Conservation (phyloP, 2,888 invertebrate species). For the Mythimna pallens region DNA sequence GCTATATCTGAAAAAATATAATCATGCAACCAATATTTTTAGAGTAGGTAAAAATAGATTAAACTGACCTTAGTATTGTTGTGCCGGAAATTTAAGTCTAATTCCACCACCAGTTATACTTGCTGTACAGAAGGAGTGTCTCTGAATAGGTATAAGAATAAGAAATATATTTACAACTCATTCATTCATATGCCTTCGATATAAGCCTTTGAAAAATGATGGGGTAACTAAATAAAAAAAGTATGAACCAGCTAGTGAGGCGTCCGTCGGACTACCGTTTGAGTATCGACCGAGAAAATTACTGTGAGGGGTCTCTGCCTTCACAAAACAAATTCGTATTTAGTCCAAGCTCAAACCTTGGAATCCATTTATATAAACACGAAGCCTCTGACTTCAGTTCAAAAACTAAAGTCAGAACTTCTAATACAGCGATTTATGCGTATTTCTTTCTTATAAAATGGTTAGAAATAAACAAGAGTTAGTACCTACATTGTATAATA, state of each 20-base stretch:
- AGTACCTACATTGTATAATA: neutral
- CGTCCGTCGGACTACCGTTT: neutral
- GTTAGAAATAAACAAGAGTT: neutral
- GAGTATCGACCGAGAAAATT: neutral
- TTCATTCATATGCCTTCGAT: neutral
- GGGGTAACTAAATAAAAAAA: neutral
- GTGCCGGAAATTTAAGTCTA: slow-evolving; percentile 72
- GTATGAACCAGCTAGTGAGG: neutral
- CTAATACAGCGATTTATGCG: neutral
- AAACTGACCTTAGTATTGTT: slow-evolving; percentile 77
- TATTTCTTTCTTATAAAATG: neutral
- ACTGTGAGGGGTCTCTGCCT: neutral
- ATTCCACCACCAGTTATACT: slow-evolving; percentile 87
- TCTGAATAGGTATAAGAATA: slow-evolving; percentile 69
- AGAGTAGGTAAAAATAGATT: slow-evolving; percentile 34
- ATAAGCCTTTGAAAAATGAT: neutral
- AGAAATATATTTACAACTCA: slow-evolving; percentile 67
- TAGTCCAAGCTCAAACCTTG: neutral
- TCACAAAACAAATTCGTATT: neutral
- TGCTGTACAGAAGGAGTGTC: slow-evolving; percentile 80
- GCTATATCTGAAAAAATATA: neutral
- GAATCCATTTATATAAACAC: neutral
- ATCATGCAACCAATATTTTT: slow-evolving; percentile 19
- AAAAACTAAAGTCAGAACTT: neutral
- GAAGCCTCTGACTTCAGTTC: neutral